Percentiles rank a stretch among this genome's conserved stretches.
Conservation (phyloP, 1,140 invertebrate species). For the Parapsyche elsis region DNA sequence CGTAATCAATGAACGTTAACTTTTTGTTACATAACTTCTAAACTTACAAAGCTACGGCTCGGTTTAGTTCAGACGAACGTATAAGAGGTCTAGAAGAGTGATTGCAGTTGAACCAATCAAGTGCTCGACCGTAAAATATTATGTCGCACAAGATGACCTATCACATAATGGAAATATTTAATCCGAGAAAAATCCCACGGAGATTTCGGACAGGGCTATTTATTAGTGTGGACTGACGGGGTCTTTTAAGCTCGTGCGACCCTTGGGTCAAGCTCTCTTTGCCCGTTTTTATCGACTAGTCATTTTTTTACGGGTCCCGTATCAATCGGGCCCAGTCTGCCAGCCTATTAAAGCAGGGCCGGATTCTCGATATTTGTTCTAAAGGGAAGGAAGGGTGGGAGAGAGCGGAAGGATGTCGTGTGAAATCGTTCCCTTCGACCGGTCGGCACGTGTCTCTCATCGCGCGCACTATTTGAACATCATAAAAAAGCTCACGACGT, state of each 20-base stretch:
- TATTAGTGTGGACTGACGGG: background rate
- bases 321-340: background rate
- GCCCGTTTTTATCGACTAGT: background rate
- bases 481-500: constrained; percentile 13
- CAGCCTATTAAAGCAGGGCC: background rate
- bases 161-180: constrained; percentile 4
- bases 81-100: background rate
- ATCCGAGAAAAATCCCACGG: background rate
- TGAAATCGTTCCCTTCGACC: background rate
- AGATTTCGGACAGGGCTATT: background rate
- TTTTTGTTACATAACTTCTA: too few species aligned
- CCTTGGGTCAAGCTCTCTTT: background rate
- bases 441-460: constrained; percentile 19
- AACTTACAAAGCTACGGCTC: too few species aligned
- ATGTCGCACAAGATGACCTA: too few species aligned
- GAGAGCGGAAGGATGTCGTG: background rate
- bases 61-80: background rate
- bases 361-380: background rate
- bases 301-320: background rate
- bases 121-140: too few species aligned
- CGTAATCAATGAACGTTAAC: background rate
- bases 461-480: constrained; percentile 16
- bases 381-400: too few species aligned
- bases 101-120: background rate
- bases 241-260: background rate